Conservation (phyloP, 2,888 invertebrate genomes). For the Clanis bilineata region DNA sequence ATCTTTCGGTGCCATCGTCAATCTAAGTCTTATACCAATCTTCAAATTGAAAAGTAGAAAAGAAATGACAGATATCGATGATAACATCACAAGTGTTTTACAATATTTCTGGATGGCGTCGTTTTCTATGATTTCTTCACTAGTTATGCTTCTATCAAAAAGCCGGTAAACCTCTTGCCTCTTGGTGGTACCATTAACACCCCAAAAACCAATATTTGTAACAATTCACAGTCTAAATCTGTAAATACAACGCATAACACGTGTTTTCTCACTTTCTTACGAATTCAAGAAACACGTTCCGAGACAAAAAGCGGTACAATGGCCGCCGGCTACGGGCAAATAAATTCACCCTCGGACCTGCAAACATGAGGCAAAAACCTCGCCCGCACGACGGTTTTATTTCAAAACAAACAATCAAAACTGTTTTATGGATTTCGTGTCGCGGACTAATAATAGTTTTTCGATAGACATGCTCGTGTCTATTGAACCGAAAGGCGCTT, state of each 20-base stretch:
- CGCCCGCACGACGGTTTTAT: constrained; percentile 32
- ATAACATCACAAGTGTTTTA: too few relatives aligned
- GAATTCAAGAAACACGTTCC: constrained; percentile 12
- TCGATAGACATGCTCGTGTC: neutral
- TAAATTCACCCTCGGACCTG: constrained; percentile 48
- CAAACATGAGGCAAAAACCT: constrained; percentile 50
- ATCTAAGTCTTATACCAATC: too few relatives aligned
- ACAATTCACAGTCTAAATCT: neutral
- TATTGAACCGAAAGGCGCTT: neutral
- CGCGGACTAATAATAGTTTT: neutral
- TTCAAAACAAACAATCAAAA: constrained; percentile 32
- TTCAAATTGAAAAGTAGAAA: too few relatives aligned
- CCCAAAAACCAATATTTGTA: neutral
- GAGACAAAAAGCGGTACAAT: constrained; percentile 33
- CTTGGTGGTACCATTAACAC: neutral
- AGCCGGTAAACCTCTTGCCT: too few relatives aligned
- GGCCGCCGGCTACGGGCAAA: constrained; percentile 43
- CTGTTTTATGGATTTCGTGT: constrained; percentile 10
- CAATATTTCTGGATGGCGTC: too few relatives aligned
- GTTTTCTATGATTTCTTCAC: too few relatives aligned
- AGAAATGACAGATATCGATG: too few relatives aligned
- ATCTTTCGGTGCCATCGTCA: too few relatives aligned
- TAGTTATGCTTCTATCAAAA: too few relatives aligned
- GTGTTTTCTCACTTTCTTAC: constrained; percentile 15
- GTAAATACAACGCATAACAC: constrained; percentile 8